Evolutionary conservation across 2,888 invertebrate species (phyloP).

Genomic region (Drosophila lacicola): DNA sequence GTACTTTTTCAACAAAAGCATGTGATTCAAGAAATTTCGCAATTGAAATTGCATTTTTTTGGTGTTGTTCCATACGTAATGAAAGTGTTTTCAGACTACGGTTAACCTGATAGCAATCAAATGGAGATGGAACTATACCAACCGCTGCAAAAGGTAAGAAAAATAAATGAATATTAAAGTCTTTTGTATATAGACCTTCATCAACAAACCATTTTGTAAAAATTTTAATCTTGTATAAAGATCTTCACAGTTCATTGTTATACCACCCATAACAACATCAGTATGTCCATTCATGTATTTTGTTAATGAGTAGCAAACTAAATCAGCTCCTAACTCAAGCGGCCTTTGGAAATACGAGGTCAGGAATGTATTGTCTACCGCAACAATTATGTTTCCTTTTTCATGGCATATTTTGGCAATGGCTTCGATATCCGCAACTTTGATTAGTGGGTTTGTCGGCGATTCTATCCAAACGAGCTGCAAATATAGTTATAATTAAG

Average conservation of each 20-base stretch:
- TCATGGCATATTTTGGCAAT: constrained; percentile 88
- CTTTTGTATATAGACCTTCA: constrained; percentile 51
- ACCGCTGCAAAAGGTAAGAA: constrained; percentile 60
- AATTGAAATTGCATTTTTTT: constrained; percentile 90
- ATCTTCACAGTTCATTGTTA: constrained; percentile 90
- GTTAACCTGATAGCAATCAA: constrained; percentile 97
- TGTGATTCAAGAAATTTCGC: constrained; percentile 94
- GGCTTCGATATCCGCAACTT: constrained; percentile 94
- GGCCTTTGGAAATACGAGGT: constrained; percentile 96
- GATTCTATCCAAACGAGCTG: constrained; percentile 97
- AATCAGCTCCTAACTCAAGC: constrained; percentile 94
- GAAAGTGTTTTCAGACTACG: constrained; percentile 97
- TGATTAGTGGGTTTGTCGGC: constrained; percentile 97
- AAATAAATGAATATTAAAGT: not conserved
- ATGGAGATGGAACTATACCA: constrained; percentile 97
- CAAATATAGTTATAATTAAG: not conserved
- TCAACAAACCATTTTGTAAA: constrained; percentile 92
- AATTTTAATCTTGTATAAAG: constrained; percentile 91
- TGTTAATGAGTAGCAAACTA: constrained; percentile 95
- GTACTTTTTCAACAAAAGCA: constrained; percentile 91
- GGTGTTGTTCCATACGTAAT: constrained; percentile 95
- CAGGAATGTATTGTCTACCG: constrained; percentile 97
- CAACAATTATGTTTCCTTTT: constrained; percentile 87
- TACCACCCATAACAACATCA: constrained; percentile 98
- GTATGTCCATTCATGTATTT: constrained; percentile 99